These are phyloP conservation scores for Hypotaenidia philippensis DNA, from an alignment of 2,797 vertebrate genomes.

Conservation along the genomic window DNA sequence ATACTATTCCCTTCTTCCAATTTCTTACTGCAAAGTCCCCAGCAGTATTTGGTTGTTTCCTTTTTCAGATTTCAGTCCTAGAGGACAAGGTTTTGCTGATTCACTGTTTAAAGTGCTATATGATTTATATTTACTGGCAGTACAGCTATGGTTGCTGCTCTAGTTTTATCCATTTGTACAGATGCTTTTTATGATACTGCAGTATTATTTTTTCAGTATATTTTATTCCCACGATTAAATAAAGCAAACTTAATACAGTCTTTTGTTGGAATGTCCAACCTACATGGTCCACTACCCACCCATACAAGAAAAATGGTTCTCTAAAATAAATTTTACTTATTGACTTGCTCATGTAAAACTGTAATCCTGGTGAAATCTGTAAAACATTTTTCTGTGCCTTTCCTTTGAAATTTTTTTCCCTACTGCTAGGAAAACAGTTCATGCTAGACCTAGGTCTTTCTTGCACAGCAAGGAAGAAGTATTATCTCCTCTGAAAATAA, in stretches of 20 bases:
- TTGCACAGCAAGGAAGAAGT: not conserved
- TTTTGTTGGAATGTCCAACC: not conserved
- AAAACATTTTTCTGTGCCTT: not conserved
- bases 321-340: not conserved
- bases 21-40: not conserved
- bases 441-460: not conserved
- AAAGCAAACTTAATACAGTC: not conserved
- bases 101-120: not conserved
- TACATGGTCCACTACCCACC: not conserved
- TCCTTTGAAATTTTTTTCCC: not conserved
- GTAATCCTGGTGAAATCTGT: not conserved
- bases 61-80: not conserved
- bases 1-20: not conserved
- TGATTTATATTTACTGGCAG: not conserved
- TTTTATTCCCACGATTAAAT: not conserved
- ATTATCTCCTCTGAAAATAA: not conserved
- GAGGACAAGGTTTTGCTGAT: not conserved
- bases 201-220: not conserved
- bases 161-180: not conserved
- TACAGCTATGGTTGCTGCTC: not conserved
- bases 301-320: not conserved
- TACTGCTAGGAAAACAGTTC: not conserved
- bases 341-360: not conserved
- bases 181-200: not conserved
- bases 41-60: not conserved